These are phyloP conservation scores for Drosophila sulfurigaster DNA, from an alignment of 1,140 invertebrate genomes.

Conservation along the genomic window DNA sequence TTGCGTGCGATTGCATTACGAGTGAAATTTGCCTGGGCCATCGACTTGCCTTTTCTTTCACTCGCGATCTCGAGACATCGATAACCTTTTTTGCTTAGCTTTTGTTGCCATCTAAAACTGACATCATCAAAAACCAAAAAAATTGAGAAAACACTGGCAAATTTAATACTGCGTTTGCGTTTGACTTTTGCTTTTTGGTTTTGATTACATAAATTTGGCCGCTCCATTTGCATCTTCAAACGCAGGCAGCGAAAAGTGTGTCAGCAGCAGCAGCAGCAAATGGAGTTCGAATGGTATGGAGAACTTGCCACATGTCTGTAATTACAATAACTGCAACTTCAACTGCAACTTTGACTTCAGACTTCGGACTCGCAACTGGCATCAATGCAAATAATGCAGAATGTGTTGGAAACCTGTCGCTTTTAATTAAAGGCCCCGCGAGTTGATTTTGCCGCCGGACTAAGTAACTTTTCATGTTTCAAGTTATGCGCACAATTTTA, in stretches of 20 bases:
- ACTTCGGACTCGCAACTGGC: conserved; percentile 40
- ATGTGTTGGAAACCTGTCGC: conserved; percentile 73
- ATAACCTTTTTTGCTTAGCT: conserved; percentile 69
- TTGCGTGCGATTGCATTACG: conserved; percentile 81
- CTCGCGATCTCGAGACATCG: conserved; percentile 67
- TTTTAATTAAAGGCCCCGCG: conserved; percentile 78
- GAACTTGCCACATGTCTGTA: conserved; percentile 57
- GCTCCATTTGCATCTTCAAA: conserved; percentile 80
- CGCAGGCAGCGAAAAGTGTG: conserved; percentile 43
- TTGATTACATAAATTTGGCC: conserved; percentile 80
- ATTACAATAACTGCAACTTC: conserved; percentile 78
- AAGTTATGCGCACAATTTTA: conserved; percentile 79
- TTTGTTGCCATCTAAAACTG: conserved; percentile 46
- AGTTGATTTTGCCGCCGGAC: conserved; percentile 43
- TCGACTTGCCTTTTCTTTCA: conserved; percentile 61
- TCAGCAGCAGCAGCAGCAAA: conserved; percentile 32
- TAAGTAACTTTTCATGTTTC: conserved; percentile 82
- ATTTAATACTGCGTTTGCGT: conserved; percentile 18
- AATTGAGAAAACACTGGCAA: conserved; percentile 35
- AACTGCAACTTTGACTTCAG: conserved; percentile 63
- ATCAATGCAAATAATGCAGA: conserved; percentile 72
- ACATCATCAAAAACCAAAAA: conserved; percentile 66
- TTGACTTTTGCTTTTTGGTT: conserved; percentile 54
- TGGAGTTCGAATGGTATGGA: conserved; percentile 53
- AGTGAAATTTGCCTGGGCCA: conserved; percentile 64